Percentiles rank a stretch among this genome's conserved stretches.
These are phyloP conservation scores for Acleris laterana DNA, from an alignment of 2,888 invertebrate species.

Conservation along the genomic window DNA sequence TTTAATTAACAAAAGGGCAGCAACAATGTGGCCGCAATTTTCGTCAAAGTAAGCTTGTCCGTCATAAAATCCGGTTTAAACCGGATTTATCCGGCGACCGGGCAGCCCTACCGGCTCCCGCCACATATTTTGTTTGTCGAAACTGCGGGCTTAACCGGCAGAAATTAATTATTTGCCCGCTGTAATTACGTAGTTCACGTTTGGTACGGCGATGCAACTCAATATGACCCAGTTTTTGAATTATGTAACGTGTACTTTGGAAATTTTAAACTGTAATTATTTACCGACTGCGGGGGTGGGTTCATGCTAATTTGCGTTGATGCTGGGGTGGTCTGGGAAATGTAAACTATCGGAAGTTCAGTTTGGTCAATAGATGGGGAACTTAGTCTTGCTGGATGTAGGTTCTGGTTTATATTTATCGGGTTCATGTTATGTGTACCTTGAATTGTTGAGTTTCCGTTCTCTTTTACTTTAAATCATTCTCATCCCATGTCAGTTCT, in stretches of 20 bases:
- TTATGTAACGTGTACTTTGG: slow-evolving; percentile 39
- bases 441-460: too few species aligned
- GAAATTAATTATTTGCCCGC: slow-evolving; percentile 70
- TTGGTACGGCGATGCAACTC: slow-evolving; percentile 54
- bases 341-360: slow-evolving; percentile 1
- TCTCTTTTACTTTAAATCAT: too few species aligned
- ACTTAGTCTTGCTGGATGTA: background rate
- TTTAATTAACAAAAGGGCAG: slow-evolving; percentile 27
- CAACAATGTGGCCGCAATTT: slow-evolving; percentile 28
- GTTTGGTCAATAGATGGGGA: background rate
- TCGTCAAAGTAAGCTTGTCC: slow-evolving; percentile 35
- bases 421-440: too few species aligned
- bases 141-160: slow-evolving; percentile 52
- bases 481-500: too few species aligned
- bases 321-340: background rate
- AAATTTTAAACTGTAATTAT: slow-evolving; percentile 20
- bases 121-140: slow-evolving; percentile 41
- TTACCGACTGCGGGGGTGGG: slow-evolving; percentile 2
- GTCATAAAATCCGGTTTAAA: slow-evolving; percentile 36
- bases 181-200: slow-evolving; percentile 65
- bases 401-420: too few species aligned
- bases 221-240: slow-evolving; percentile 66
- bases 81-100: slow-evolving; percentile 24
- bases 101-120: slow-evolving; percentile 19
- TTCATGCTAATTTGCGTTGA: slow-evolving; percentile 5